Evolutionary conservation across 2,888 invertebrate species (phyloP), one percentile per base, ranked within the genome.

Genomic region (Strigamia transsilvanica): DNA sequence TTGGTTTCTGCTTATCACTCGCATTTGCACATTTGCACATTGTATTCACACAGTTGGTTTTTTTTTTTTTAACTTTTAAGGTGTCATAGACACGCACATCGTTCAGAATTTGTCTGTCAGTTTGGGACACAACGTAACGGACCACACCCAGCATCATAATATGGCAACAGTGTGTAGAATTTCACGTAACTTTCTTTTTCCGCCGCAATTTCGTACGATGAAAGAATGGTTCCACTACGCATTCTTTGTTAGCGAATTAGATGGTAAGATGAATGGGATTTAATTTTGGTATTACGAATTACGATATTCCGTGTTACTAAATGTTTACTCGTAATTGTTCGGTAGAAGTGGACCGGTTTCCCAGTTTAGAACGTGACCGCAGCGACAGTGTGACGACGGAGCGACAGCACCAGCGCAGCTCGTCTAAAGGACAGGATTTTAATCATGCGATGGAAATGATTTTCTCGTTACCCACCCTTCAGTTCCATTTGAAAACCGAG

Each of bases 141-240:
- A 90, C 18, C 86, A 85, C 77, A 90, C 91, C 79, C 92, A 93
- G 82, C 95, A 95, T 89, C 93, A 94, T 87, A 95, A 95, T 82
- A 96, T 96, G 95, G 98, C 95, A 27, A 97, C 96, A 12, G 96
- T 98, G 82, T 96, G 96, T 87, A 93, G 96, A 87, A 93, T 98
- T 86, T 94, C 96, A 81, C 91, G 98, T 80, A 96, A 94, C 85
- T 93, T 97, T 84, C 92, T 97, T 83, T 97, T 98, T 89, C 97
- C 97, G 84, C 98, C 97, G 41, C 97, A 97, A 89, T 97, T 97
- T 89, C 94, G 96, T 88, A 94, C 94, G 51, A 91, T 98, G 61
- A 93, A 94, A 86, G 98, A 98, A 89, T 98, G 98, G 98, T 98
- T 98, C 90, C 93, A 94, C 86, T 98, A 98, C 88, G 96, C 98